Evolutionary conservation across 2,797 vertebrate genomes (phyloP).

Genomic region (Aselliscus stoliczkanus): DNA sequence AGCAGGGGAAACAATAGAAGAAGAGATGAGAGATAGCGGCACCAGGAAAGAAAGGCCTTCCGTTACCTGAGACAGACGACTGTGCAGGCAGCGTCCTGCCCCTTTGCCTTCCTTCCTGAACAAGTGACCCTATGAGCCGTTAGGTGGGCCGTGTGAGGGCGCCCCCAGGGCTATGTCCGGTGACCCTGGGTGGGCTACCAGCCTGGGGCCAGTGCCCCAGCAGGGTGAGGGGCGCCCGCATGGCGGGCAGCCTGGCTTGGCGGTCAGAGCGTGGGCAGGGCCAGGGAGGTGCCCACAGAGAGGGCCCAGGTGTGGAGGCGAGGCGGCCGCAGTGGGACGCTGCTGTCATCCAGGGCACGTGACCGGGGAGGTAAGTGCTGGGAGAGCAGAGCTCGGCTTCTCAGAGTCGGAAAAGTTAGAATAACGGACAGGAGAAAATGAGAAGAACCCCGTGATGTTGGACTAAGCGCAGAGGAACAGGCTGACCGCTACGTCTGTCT

Average conservation of each 20-base stretch:
- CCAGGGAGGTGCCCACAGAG: neutral
- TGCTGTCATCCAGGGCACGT: neutral
- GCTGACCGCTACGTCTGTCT: neutral
- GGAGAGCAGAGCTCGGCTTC: neutral
- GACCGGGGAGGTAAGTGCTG: neutral
- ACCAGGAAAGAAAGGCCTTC: neutral
- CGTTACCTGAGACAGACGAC: neutral
- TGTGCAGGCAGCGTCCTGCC: neutral
- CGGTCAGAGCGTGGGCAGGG: neutral
- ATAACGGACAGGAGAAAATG: neutral
- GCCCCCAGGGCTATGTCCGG: accelerated
- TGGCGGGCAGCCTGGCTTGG: neutral
- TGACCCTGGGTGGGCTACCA: too few species aligned
- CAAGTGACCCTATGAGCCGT: too few species aligned
- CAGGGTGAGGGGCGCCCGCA: accelerated
- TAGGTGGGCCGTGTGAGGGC: too few species aligned
- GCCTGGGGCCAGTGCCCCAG: neutral
- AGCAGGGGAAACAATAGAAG: accelerated
- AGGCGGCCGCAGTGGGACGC: neutral
- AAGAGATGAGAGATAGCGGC: neutral
- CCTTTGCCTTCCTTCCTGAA: neutral
- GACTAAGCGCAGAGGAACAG: too few species aligned
- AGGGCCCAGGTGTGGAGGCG: too few species aligned
- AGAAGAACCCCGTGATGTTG: neutral
- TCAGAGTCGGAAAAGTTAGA: neutral